These are phyloP conservation scores for Drosophila melanocephala DNA, from an alignment of 2,888 invertebrate species.

Conservation along the genomic window DNA sequence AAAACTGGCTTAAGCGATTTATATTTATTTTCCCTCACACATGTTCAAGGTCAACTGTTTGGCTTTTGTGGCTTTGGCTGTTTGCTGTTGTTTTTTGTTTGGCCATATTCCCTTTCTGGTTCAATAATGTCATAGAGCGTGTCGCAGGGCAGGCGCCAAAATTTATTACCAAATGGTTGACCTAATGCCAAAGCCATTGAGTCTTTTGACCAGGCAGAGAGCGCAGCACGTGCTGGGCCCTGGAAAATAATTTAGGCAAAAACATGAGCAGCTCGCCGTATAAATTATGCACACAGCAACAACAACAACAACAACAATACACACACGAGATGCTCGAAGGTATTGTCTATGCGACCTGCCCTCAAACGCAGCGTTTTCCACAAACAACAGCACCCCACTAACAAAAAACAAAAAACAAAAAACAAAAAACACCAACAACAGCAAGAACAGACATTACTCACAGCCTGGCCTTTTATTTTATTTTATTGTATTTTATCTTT, in stretches of 20 bases:
- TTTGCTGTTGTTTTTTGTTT: conserved; percentile 40
- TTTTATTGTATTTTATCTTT: conserved; percentile 80
- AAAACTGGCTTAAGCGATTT: conserved; percentile 11
- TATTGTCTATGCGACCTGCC: conserved; percentile 74
- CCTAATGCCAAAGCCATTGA: conserved; percentile 53
- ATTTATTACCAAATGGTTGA: conserved; percentile 75
- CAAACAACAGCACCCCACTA: conserved; percentile 21
- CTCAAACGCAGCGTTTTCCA: conserved; percentile 59
- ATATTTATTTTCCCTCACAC: conserved; percentile 21
- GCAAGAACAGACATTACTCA: conserved; percentile 66
- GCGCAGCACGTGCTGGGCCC: conserved; percentile 64
- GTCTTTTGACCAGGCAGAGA: conserved; percentile 23
- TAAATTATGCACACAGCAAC: conserved; percentile 71
- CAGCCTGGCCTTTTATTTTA: conserved; percentile 78
- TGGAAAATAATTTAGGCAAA: conserved; percentile 76
- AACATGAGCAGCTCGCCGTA: conserved; percentile 73
- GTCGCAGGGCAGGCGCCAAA: conserved; percentile 75
- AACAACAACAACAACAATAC: conserved; percentile 14
- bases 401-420: background rate
- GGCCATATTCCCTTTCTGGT: conserved; percentile 71
- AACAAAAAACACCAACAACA: conserved; percentile 22
- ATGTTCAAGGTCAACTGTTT: conserved; percentile 66
- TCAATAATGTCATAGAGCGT: conserved; percentile 78
- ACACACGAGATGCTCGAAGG: conserved; percentile 59
- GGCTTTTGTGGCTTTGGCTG: conserved; percentile 53